phyloP scores from a whole-genome alignment of 2,888 invertebrate species.

The Ceramica pisi region DNA sequence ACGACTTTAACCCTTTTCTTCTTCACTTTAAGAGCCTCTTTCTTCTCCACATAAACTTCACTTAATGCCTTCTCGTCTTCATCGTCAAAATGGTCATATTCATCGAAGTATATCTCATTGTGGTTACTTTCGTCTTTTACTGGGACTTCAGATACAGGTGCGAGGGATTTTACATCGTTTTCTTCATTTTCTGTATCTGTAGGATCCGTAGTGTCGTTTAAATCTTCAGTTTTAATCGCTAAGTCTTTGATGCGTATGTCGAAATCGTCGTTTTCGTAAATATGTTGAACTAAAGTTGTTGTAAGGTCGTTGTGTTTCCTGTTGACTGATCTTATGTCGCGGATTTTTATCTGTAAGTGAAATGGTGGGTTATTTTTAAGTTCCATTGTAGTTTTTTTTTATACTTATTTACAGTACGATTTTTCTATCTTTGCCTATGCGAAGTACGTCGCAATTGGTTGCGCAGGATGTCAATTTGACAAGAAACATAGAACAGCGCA shows the following conservation, averaged over 20 bases:
- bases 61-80: slow-evolving; percentile 79
- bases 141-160: slow-evolving; percentile 66
- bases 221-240: slow-evolving; percentile 60
- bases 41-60: slow-evolving; percentile 73
- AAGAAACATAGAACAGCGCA: too few species aligned
- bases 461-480: too few species aligned
- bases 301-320: slow-evolving; percentile 68
- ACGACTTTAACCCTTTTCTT: slow-evolving; percentile 62
- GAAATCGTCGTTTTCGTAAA: slow-evolving; percentile 71
- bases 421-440: too few species aligned
- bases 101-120: slow-evolving; percentile 80
- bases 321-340: slow-evolving; percentile 78
- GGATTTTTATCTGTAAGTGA: slow-evolving; percentile 76
- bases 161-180: slow-evolving; percentile 21
- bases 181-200: slow-evolving; percentile 7
- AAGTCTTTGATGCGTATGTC: slow-evolving; percentile 70
- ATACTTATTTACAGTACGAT: too few species aligned
- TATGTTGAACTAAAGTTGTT: slow-evolving; percentile 70
- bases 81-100: slow-evolving; percentile 76
- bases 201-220: not conserved
- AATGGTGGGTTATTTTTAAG: too few species aligned
- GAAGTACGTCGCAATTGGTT: too few species aligned
- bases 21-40: slow-evolving; percentile 63
- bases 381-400: too few species aligned
- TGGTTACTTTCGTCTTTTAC: slow-evolving; percentile 72